Base-by-base conservation (phyloP, 2,113 vertebrate species). In the Pedetes capensis region DNA sequence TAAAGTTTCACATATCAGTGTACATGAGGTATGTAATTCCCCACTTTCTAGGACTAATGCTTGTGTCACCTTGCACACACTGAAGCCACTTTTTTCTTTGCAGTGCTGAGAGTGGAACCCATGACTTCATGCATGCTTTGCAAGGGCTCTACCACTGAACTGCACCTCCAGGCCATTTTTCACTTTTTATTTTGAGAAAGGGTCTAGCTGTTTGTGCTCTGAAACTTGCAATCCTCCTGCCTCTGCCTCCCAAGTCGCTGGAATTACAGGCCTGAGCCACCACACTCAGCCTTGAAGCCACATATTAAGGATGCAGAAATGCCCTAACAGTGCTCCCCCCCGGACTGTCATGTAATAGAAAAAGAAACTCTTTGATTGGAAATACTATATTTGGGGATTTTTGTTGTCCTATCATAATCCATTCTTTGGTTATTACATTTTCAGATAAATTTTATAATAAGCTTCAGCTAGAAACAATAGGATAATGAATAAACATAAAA, bases 401-500 rank as follows among this genome's bases (percentile, higher is more conserved):
- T 53, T 51, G 57, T 68, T 79, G 18, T 74, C 51, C 93, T 4
- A 75, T 63, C 39, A 68, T 2, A 72, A 22, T 55, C 76, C 57
- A 75, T 16, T 92, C 25, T 37, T 96, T 44, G 92, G 32, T 42
- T 83, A 95, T 10, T 76, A 92, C 16, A 53, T 80, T 87, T 75
- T 89, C 25, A 87, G 16, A 3, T 69, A 90, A 80, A 44, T 63
- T 82, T 88, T 72, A 90, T 61, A 63, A 90, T 47, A 90, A 7
- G 16, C 34, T 88, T 93, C 11, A 44, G 37, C 69, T 66, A 94
- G 34, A 49, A 96, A 39, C 13, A 85, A 44, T 12, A 91, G n/a
- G 23, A 79, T 69, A 95, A 74, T 42, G 34, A 88, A 37, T 78
- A 86, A 86, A 69, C 18, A 89, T 63, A 80, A 94, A 94, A 91